Evolutionary conservation across 2,888 invertebrate species (phyloP), one percentile per base, ranked within the genome.

Genomic region (Limenitis camilla): DNA sequence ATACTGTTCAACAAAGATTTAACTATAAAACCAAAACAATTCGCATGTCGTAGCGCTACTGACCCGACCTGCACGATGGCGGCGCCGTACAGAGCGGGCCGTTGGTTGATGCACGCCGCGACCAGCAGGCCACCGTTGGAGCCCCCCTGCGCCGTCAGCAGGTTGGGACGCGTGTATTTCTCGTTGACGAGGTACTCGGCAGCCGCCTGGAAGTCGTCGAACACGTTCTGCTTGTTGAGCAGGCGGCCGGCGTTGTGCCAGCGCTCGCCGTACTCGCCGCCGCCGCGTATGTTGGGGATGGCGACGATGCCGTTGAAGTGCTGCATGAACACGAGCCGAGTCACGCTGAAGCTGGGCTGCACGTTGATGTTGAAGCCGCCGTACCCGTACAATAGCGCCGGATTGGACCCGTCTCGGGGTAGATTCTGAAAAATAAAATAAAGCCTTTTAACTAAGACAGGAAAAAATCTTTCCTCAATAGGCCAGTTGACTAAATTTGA

Each of bases 41-140:
- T 3, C 1, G 32, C 27, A 9, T 6, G 9, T 28, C 6, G 27
- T 40, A 27, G 7, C 38, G 7, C 40, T 53, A 80, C 91, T 81
- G 79, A 96, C 96, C 97, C 98, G 52, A 98, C 98, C 91, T 97
- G 96, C 63, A 94, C 94, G 61, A 99, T 91, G 43, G 94, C 97
- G 53, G 96, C 96, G 7, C 96, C 97, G 82, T 94, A 99, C 45
- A 99, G 88, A 68, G 98, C 96, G 0, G 99, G 99, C 36, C 96
- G 90, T 87, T 99, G 98, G 88, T 98, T 98, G 61, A 94, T 91
- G 73, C 96, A 96, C 9, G 98, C 97, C 4, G 94, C 97, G 8
- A 98, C 95, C n/a, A 99, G 87, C 49, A 99, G 90, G 0, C 99
- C 99, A 1, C 99, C 99, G 87, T 99, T 99, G 48, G 98, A 98